phyloP scores from a whole-genome alignment of 2,888 invertebrate genomes.

The Drosophila borealis region DNA sequence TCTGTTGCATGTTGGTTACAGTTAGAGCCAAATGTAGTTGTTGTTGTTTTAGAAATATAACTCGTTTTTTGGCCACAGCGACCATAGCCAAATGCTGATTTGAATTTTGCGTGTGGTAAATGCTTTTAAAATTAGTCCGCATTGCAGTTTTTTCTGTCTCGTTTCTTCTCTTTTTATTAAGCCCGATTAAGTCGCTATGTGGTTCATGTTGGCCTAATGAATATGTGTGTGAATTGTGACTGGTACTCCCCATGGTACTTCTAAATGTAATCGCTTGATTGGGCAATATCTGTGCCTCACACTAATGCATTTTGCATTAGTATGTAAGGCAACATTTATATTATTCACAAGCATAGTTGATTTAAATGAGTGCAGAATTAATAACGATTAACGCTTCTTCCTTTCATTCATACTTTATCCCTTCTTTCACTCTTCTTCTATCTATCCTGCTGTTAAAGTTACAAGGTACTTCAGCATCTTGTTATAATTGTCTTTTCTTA shows the following conservation, averaged over 20 bases:
- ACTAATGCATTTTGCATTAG: too few relatives aligned
- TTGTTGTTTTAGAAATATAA: slow-evolving; percentile 23
- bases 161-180: slow-evolving; percentile 7
- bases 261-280: too few relatives aligned
- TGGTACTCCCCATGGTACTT: not conserved
- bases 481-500: too few relatives aligned
- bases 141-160: slow-evolving; percentile 32
- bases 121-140: slow-evolving; percentile 35
- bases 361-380: too few relatives aligned
- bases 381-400: too few relatives aligned
- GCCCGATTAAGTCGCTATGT: slow-evolving; percentile 13
- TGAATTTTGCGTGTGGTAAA: slow-evolving; percentile 68
- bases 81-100: slow-evolving; percentile 53
- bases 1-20: slow-evolving; percentile 40
- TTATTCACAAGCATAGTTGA: too few relatives aligned
- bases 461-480: too few relatives aligned
- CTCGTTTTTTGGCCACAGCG: slow-evolving; percentile 30
- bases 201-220: slow-evolving; percentile 12
- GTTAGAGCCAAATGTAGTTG: slow-evolving; percentile 40
- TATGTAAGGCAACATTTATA: too few relatives aligned
- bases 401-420: too few relatives aligned
- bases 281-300: too few relatives aligned
- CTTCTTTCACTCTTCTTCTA: too few relatives aligned
- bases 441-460: too few relatives aligned
- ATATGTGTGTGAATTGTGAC: slow-evolving; percentile 9